Conservation (phyloP, 2,888 invertebrate species). For the Andrena bicolor region DNA sequence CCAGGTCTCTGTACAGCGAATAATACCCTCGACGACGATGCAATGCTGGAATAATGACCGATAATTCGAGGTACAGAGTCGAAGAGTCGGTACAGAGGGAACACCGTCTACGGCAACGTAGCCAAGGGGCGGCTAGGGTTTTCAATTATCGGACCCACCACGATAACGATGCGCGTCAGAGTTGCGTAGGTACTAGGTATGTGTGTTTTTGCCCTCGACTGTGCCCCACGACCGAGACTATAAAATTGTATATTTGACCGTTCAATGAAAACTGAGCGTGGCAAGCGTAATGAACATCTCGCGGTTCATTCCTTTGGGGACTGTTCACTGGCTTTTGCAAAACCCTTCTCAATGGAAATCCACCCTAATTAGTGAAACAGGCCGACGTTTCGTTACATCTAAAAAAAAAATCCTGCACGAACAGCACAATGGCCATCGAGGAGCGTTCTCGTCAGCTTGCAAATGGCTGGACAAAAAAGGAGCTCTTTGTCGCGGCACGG, state of each 20-base stretch:
- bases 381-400: neutral
- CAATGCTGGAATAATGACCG: conserved; percentile 53
- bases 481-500: neutral
- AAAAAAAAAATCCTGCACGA: neutral
- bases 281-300: conserved; percentile 41
- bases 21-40: conserved; percentile 57
- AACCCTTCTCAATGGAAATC: neutral
- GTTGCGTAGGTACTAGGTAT: conserved; percentile 42
- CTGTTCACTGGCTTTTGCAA: neutral
- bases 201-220: conserved; percentile 20
- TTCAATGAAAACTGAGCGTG: conserved; percentile 52
- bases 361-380: neutral
- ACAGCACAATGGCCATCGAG: neutral
- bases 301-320: conserved; percentile 18
- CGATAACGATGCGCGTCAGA: conserved; percentile 42
- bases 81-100: conserved; percentile 47
- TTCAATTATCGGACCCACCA: conserved; percentile 64
- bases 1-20: conserved; percentile 29
- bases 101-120: conserved; percentile 35
- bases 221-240: conserved; percentile 24
- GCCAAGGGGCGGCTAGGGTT: conserved; percentile 51
- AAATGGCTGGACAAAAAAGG: neutral
- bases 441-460: neutral
- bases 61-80: conserved; percentile 61
- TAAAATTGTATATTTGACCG: conserved; percentile 55